Evolutionary conservation across 2,888 invertebrate genomes (phyloP).

Genomic region (Ceriagrion tenellum): DNA sequence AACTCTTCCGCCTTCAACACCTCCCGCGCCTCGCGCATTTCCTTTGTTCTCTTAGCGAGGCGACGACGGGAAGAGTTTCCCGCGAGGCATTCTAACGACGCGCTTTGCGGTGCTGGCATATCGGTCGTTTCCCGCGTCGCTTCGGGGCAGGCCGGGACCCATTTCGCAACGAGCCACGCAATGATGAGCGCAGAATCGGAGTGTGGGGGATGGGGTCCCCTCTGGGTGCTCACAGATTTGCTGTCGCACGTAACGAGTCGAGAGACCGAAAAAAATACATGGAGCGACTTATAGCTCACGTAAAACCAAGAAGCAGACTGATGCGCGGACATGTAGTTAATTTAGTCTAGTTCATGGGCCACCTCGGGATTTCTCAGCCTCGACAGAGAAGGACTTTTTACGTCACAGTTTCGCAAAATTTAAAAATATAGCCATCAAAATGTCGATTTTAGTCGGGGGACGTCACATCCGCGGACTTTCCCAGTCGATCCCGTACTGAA

Average conservation of each 20-base stretch:
- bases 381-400: too few species aligned
- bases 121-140: neutral
- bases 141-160: neutral
- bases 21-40: neutral
- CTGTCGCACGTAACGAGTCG: neutral
- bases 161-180: neutral
- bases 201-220: too few species aligned
- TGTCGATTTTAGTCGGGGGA: too few species aligned
- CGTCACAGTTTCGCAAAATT: too few species aligned
- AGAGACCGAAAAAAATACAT: neutral
- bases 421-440: too few species aligned
- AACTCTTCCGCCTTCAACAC: conserved; percentile 16
- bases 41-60: conserved; percentile 9
- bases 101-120: neutral
- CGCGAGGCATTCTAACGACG: conserved; percentile 22
- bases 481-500: too few species aligned
- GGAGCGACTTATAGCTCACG: too few species aligned
- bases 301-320: too few species aligned
- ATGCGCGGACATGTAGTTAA: too few species aligned
- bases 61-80: neutral
- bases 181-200: neutral
- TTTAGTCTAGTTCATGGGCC: too few species aligned
- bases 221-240: neutral
- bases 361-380: too few species aligned
- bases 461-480: too few species aligned